Conservation (phyloP, 92 coral and sea anemone species). For the Montipora capitata region DNA sequence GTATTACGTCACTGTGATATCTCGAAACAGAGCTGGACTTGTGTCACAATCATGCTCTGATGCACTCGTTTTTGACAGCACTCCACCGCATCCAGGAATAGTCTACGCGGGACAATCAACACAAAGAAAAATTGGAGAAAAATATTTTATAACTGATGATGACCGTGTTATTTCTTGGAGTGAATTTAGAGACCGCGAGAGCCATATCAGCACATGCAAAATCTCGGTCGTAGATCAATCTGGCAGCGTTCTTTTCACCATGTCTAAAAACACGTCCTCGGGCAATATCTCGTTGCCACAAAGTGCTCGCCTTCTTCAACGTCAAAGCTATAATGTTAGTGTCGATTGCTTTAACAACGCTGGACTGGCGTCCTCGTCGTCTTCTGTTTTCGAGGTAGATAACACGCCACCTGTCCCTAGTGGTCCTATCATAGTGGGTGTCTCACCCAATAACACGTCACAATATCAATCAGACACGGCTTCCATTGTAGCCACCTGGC, state of each 20-base stretch:
- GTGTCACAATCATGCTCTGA: slow-evolving; percentile 93
- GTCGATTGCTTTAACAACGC: slow-evolving; percentile 88
- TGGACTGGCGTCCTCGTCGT: slow-evolving; percentile 69
- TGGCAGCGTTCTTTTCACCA: slow-evolving; percentile 16
- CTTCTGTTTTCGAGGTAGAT: slow-evolving; percentile 75
- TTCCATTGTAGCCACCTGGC: slow-evolving; percentile 82
- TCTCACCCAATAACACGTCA: slow-evolving; percentile 48
- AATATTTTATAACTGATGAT: slow-evolving; percentile 43
- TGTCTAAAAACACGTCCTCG: slow-evolving; percentile 16
- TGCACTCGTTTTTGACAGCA: slow-evolving; percentile 83
- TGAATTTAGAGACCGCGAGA: slow-evolving; percentile 82
- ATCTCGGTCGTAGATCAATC: slow-evolving; percentile 39
- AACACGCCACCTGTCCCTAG: slow-evolving; percentile 77
- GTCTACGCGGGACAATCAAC: slow-evolving; percentile 63
- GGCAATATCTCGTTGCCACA: slow-evolving; percentile 39
- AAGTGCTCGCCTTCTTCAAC: slow-evolving; percentile 40
- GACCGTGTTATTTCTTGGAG: slow-evolving; percentile 69
- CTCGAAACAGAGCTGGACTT: slow-evolving; percentile 91
- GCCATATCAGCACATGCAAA: slow-evolving; percentile 83
- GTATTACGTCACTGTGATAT: slow-evolving; percentile 88
- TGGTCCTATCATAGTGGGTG: slow-evolving; percentile 72
- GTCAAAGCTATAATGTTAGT: slow-evolving; percentile 48
- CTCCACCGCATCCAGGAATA: slow-evolving; percentile 83
- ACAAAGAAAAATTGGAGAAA: slow-evolving; percentile 2
- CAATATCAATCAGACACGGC: slow-evolving; percentile 73